These are phyloP conservation scores for Eupeodes corollae DNA, from an alignment of 1,140 invertebrate genomes.

Conservation along the genomic window DNA sequence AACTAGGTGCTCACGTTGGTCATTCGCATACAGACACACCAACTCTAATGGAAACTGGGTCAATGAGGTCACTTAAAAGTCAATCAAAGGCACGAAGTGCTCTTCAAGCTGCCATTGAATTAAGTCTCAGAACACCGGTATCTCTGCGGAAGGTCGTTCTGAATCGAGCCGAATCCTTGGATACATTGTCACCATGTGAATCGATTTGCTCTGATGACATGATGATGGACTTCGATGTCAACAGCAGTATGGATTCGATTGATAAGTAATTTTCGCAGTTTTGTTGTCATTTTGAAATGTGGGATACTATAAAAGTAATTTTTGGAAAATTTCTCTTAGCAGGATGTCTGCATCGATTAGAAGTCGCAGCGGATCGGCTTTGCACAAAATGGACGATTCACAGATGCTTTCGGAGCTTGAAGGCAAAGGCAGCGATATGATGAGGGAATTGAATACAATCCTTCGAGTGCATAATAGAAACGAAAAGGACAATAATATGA, in stretches of 20 bases:
- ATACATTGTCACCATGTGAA: conserved; percentile 64
- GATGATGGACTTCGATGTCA: conserved; percentile 70
- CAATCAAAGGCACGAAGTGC: conserved; percentile 27
- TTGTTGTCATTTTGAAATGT: not conserved
- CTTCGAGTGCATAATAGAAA: conserved; percentile 11
- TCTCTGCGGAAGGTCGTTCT: conserved; percentile 23
- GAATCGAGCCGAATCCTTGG: conserved; percentile 52
- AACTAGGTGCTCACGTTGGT: conserved; percentile 2
- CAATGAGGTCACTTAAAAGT: conserved; percentile 27
- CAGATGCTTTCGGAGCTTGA: conserved; percentile 42
- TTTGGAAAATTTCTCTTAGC: not conserved
- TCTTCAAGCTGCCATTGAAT: conserved; percentile 30
- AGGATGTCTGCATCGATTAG: conserved; percentile 11
- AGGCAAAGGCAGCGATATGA: conserved; percentile 42
- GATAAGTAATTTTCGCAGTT: conserved; percentile 43
- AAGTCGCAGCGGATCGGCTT: conserved; percentile 39
- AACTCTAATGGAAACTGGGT: conserved; percentile 29
- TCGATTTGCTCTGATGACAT: conserved; percentile 71
- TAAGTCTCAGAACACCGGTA: conserved; percentile 34
- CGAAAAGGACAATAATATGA: conserved; percentile 7
- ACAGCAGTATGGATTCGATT: conserved; percentile 58
- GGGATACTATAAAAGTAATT: too few relatives aligned
- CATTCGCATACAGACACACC: conserved; percentile 19
- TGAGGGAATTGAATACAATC: conserved; percentile 41
- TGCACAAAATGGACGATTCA: conserved; percentile 42